These are phyloP conservation scores for Hyposoter dolosus DNA, from an alignment of 2,888 invertebrate genomes.

Conservation along the genomic window DNA sequence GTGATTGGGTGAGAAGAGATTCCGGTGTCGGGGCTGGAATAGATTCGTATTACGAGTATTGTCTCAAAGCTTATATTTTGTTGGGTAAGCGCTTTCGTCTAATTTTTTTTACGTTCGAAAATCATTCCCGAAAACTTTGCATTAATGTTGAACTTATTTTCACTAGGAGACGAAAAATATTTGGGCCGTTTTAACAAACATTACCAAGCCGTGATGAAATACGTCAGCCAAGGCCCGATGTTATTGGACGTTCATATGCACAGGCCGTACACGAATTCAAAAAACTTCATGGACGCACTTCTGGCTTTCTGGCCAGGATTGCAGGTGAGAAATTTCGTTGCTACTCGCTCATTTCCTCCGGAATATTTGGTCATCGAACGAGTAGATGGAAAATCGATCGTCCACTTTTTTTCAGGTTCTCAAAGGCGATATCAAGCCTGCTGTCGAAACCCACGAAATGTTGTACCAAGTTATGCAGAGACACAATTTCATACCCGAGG, in stretches of 20 bases:
- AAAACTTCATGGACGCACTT: slow-evolving; percentile 98
- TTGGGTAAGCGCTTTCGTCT: slow-evolving; percentile 85
- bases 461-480: slow-evolving; percentile 98
- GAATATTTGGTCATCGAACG: neutral
- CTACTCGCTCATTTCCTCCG: neutral
- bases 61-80: slow-evolving; percentile 98
- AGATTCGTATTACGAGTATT: slow-evolving; percentile 99
- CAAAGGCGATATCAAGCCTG: slow-evolving; percentile 97
- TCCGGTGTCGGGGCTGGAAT: slow-evolving; percentile 99
- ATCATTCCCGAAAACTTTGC: neutral
- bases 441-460: slow-evolving; percentile 99
- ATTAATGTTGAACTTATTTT: neutral
- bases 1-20: slow-evolving; percentile 98
- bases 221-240: slow-evolving; percentile 97
- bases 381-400: slow-evolving; percentile 8
- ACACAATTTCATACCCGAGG: slow-evolving; percentile 99
- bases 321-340: slow-evolving; percentile 88
- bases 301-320: slow-evolving; percentile 99
- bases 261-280: slow-evolving; percentile 96
- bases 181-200: slow-evolving; percentile 97
- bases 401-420: slow-evolving; percentile 86
- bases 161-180: slow-evolving; percentile 93
- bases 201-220: slow-evolving; percentile 98
- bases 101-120: neutral
- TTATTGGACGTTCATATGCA: slow-evolving; percentile 98